Percentiles rank a stretch among this genome's conserved stretches.
Conservation (phyloP, 2,113 vertebrate genomes). For the Pundamilia nyererei region DNA sequence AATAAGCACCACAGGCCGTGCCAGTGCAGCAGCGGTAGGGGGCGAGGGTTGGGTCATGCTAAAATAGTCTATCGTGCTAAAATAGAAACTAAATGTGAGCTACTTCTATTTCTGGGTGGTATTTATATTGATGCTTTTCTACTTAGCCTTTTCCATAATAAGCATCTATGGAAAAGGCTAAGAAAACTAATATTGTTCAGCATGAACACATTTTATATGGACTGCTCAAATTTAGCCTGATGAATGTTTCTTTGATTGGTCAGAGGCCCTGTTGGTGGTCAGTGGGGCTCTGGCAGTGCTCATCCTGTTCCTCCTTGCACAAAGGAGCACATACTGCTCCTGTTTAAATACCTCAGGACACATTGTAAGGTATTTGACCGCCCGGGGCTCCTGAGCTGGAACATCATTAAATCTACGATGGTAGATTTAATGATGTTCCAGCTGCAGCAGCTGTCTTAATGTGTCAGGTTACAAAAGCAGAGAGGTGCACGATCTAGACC, state of each 20-base stretch:
- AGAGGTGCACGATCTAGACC: background rate
- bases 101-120: background rate
- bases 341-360: background rate
- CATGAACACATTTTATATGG: background rate
- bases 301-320: fast-evolving
- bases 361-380: background rate
- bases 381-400: fast-evolving
- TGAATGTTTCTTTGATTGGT: background rate
- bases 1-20: background rate
- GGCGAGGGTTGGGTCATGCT: fast-evolving
- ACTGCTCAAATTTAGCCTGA: background rate
- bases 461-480: background rate
- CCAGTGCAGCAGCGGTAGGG: fast-evolving
- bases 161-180: fast-evolving
- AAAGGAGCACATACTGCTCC: background rate
- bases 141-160: background rate
- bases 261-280: background rate
- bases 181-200: background rate
- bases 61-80: background rate
- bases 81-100: background rate
- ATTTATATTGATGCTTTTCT: background rate
- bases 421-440: fast-evolving
- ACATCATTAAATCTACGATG: background rate
- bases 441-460: background rate
- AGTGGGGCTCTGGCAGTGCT: background rate